Percentiles rank a stretch among this genome's conserved stretches.
Conservation (phyloP, 2,113 vertebrate species). For the Cinclus cinclus region DNA sequence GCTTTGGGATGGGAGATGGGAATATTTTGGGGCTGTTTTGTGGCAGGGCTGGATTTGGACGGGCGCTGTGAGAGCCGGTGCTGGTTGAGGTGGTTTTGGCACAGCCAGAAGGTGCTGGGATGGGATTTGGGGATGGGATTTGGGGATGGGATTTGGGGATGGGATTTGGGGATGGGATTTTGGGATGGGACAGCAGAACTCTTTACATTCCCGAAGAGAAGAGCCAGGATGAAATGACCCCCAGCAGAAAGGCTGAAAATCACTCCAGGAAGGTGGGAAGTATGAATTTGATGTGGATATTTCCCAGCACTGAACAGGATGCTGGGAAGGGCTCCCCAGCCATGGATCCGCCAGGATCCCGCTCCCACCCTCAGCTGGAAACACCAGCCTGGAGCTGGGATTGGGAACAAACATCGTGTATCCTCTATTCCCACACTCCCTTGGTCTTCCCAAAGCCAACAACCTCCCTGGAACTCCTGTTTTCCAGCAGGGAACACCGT, state of each 20-base stretch:
- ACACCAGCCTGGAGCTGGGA: neutral
- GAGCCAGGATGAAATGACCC: neutral
- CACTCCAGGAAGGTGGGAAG: neutral
- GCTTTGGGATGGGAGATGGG: neutral
- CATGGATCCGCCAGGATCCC: fast-evolving
- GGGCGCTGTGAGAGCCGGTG: too few relatives aligned
- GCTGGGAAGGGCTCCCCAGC: neutral
- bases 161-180: too few relatives aligned
- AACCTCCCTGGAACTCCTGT: fast-evolving
- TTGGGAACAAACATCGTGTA: fast-evolving
- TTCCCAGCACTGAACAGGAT: fast-evolving
- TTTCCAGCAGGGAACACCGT: neutral
- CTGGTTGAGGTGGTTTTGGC: fast-evolving
- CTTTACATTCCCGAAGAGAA: neutral
- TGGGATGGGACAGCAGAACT: neutral
- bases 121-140: too few relatives aligned
- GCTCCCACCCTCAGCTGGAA: neutral
- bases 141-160: neutral
- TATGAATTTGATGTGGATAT: fast-evolving
- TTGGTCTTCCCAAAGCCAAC: fast-evolving
- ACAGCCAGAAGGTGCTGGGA: neutral
- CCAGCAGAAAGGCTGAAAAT: neutral
- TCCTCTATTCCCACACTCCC: fast-evolving
- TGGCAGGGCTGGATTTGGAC: neutral
- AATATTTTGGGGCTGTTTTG: fast-evolving